A percentile compares a stretch with the other conserved stretches of the same genome.
Conservation (phyloP, 1,140 invertebrate species). For the Drosophila lini region DNA sequence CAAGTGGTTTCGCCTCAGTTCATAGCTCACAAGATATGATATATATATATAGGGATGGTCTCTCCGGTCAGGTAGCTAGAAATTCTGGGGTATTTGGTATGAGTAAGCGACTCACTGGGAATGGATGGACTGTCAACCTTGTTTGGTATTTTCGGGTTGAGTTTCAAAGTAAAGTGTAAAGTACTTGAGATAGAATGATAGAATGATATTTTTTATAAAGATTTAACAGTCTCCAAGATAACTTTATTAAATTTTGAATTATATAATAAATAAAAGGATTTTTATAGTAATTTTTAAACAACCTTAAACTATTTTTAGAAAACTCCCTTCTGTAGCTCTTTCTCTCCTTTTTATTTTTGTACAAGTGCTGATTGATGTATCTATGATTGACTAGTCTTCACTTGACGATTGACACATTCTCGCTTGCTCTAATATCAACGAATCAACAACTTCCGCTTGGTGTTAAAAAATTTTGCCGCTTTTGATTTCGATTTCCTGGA, state of each 20-base stretch:
- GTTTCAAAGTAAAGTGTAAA: constrained; percentile 16
- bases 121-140: constrained; percentile 30
- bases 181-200: constrained; percentile 15
- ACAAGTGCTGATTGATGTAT: constrained; percentile 55
- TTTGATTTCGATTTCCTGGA: constrained; percentile 79
- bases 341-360: not conserved
- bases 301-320: not conserved
- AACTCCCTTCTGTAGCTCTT: no score
- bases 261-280: not conserved
- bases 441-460: constrained; percentile 67
- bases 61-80: constrained; percentile 36
- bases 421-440: constrained; percentile 28
- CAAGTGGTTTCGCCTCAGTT: constrained; percentile 68
- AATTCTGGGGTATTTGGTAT: constrained; percentile 11
- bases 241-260: not conserved
- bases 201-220: constrained; percentile 7
- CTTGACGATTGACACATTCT: constrained; percentile 58
- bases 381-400: constrained; percentile 64
- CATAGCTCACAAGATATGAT: constrained; percentile 59
- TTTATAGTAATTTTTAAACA: not conserved
- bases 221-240: not conserved
- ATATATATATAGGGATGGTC: constrained; percentile 36
- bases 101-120: constrained; percentile 18
- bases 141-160: constrained; percentile 27
- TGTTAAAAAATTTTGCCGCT: constrained; percentile 57